These are phyloP conservation scores for Hermodice carunculata DNA, from an alignment of 2,888 invertebrate genomes.

Conservation along the genomic window DNA sequence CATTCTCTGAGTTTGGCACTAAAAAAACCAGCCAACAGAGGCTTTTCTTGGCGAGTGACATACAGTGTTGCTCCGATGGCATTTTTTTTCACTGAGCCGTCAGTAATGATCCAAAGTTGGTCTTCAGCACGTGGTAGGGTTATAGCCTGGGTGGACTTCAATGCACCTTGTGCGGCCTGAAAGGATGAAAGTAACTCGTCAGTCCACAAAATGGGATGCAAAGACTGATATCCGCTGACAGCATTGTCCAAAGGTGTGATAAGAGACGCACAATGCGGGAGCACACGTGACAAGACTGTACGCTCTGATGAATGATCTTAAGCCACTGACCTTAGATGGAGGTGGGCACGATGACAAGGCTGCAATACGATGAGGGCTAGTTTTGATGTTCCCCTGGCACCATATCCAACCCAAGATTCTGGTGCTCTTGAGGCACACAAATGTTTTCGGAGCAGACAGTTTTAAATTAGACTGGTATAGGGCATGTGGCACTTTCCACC, in stretches of 20 bases:
- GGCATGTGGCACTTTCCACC: slow-evolving; percentile 26
- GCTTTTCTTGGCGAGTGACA: background rate
- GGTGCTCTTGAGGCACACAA: slow-evolving; percentile 29
- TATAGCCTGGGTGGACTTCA: slow-evolving; percentile 10
- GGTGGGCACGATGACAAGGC: slow-evolving; percentile 21
- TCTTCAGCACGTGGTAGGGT: slow-evolving; percentile 20
- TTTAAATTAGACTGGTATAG: slow-evolving; percentile 17
- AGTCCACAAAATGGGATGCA: background rate
- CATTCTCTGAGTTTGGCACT: background rate
- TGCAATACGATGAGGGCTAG: slow-evolving; percentile 38
- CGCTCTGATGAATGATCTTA: background rate
- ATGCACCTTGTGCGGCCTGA: background rate
- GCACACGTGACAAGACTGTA: background rate
- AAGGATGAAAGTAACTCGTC: background rate
- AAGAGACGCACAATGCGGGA: background rate
- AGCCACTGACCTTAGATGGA: slow-evolving; percentile 34
- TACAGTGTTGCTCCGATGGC: background rate
- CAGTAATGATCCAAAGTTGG: slow-evolving; percentile 36
- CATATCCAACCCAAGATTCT: slow-evolving; percentile 42
- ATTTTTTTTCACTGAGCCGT: too few relatives aligned
- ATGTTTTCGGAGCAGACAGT: slow-evolving; percentile 37
- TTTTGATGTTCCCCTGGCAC: slow-evolving; percentile 31
- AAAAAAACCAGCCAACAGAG: background rate
- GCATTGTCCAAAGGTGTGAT: background rate
- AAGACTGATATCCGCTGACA: background rate